Conservation (phyloP, 1,140 invertebrate genomes). For the Drosophila quadrilineata region DNA sequence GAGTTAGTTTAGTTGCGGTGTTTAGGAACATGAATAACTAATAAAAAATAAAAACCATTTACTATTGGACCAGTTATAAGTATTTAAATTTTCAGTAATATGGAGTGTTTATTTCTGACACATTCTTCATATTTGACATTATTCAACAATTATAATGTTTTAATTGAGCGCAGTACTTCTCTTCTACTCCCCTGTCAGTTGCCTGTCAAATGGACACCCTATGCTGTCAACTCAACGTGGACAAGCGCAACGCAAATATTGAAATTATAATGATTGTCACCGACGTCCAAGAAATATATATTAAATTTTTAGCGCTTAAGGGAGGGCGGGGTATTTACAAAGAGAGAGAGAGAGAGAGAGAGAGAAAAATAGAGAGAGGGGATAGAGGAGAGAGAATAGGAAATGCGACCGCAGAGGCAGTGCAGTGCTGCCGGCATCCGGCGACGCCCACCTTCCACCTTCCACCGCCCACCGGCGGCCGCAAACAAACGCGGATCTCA, state of each 20-base stretch:
- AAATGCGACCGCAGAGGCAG: slow-evolving; percentile 40
- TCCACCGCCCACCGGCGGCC: slow-evolving; percentile 64
- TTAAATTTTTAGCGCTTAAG: slow-evolving; percentile 56
- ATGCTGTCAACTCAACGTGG: slow-evolving; percentile 59
- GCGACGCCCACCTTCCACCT: no score
- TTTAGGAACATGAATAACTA: no score
- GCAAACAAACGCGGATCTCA: no score
- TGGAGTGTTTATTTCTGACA: slow-evolving; percentile 44
- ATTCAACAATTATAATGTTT: slow-evolving; percentile 72
- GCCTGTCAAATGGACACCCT: slow-evolving; percentile 52
- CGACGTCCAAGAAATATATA: slow-evolving; percentile 59
- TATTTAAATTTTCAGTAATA: slow-evolving; percentile 80
- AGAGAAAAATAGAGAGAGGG: no score
- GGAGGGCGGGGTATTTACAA: slow-evolving; percentile 22
- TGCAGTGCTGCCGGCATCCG: slow-evolving; percentile 53
- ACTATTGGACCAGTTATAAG: no score
- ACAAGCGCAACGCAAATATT: slow-evolving; percentile 68
- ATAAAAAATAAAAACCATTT: no score
- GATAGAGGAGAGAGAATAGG: no score
- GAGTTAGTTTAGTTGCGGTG: no score
- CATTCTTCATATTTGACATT: slow-evolving; percentile 38
- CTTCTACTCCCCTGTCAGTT: slow-evolving; percentile 30
- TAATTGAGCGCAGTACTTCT: slow-evolving; percentile 60
- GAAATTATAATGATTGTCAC: slow-evolving; percentile 73
- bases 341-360: no score